Conservation (phyloP, 2,888 invertebrate species). For the Drosophila stalkeri region DNA sequence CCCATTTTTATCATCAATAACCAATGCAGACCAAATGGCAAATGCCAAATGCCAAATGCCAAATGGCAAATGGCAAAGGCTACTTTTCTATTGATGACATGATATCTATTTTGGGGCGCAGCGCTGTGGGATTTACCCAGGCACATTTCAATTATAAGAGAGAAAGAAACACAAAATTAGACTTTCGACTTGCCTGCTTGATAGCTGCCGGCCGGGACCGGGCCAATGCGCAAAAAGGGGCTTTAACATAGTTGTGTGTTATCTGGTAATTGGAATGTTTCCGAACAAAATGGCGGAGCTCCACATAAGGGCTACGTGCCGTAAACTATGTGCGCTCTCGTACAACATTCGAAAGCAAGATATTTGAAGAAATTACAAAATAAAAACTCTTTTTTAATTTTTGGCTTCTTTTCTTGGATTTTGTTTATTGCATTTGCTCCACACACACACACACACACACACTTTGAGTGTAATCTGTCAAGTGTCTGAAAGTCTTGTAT, state of each 20-base stretch:
- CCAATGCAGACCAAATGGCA: constrained; percentile 44
- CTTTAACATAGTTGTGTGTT: constrained; percentile 47
- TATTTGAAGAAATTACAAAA: neutral
- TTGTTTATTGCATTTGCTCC: constrained; percentile 12
- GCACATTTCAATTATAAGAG: constrained; percentile 69
- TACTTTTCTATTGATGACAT: constrained; percentile 65
- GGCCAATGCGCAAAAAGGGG: constrained; percentile 54
- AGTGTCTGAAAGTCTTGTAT: constrained; percentile 62
- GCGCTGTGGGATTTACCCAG: constrained; percentile 59
- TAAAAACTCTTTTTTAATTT: neutral
- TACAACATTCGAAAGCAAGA: neutral
- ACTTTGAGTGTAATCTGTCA: constrained; percentile 50
- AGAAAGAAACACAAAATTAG: constrained; percentile 56
- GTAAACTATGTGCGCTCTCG: constrained; percentile 35
- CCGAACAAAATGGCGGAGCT: constrained; percentile 64
- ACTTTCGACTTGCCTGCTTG: constrained; percentile 66
- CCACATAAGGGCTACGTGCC: constrained; percentile 60
- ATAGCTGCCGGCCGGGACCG: constrained; percentile 52
- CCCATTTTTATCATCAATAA: constrained; percentile 57
- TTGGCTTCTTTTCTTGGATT: constrained; percentile 6
- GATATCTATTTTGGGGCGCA: constrained; percentile 60
- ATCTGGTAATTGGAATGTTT: constrained; percentile 44
- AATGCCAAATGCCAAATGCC: constrained; percentile 15
- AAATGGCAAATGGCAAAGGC: constrained; percentile 21
- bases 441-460: neutral